Conservation (phyloP, 35 echinoderm and acorn worm species). For the Holothuria glaberrima region DNA sequence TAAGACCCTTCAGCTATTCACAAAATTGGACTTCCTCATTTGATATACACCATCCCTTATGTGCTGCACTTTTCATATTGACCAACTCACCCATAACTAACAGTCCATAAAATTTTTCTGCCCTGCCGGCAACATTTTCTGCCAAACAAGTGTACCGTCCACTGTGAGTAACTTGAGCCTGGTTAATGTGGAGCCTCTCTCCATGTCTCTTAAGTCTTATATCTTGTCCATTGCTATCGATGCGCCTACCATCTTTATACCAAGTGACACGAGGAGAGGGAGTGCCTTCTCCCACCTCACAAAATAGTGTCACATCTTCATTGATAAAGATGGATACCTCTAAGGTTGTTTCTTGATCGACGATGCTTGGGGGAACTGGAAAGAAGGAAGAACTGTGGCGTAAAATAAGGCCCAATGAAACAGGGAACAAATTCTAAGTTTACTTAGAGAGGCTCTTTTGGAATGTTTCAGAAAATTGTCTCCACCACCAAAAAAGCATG, state of each 20-base stretch:
- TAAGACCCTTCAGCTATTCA: no score
- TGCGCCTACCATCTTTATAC: conserved; percentile 71
- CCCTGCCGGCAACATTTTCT: conserved; percentile 69
- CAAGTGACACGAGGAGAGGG: conserved; percentile 76
- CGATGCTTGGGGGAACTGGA: conserved; percentile 60
- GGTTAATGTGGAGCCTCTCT: conserved; percentile 48
- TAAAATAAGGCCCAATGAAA: no score
- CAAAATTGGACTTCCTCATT: no score
- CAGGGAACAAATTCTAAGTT: no score
- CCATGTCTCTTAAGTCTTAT: conserved; percentile 56
- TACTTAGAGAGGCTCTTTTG: no score
- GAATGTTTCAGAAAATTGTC: no score
- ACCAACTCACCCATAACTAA: conserved; percentile 69
- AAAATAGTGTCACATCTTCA: conserved; percentile 49
- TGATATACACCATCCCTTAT: no score
- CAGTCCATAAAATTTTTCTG: conserved; percentile 75
- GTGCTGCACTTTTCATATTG: no score
- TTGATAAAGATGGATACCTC: conserved; percentile 60
- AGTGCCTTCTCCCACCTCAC: conserved; percentile 64
- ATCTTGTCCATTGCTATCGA: conserved; percentile 47
- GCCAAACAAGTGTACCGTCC: conserved; percentile 81
- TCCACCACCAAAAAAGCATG: no score
- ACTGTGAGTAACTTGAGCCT: conserved; percentile 65
- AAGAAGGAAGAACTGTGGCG: no score
- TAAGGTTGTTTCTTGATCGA: conserved; percentile 14